These are phyloP conservation scores for Chaetodon auriga DNA, from an alignment of 2,113 vertebrate species.

Conservation along the genomic window DNA sequence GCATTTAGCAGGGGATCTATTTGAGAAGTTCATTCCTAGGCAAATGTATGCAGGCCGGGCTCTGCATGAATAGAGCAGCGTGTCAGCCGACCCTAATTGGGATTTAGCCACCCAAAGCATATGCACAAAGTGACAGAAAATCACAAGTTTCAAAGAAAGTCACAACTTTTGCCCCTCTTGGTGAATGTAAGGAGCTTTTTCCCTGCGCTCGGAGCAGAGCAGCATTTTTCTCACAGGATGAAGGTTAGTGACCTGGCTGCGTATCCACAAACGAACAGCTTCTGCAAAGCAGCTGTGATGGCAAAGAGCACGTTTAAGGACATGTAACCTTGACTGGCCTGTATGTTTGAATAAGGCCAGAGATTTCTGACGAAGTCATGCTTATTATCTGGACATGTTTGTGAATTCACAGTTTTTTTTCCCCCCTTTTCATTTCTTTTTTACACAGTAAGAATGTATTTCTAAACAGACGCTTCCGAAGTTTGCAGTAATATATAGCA, in stretches of 20 bases:
- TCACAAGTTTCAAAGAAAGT: constrained; percentile 93
- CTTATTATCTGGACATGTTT: constrained; percentile 33
- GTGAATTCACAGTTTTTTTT: background rate
- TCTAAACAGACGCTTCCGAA: background rate
- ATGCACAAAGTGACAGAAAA: constrained; percentile 96
- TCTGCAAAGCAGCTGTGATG: constrained; percentile 58
- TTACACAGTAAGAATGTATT: background rate
- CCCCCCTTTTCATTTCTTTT: background rate
- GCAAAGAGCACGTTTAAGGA: constrained; percentile 74
- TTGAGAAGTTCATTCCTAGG: constrained; percentile 99
- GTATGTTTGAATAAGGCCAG: background rate
- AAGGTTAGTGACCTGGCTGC: constrained; percentile 75
- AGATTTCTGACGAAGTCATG: constrained; percentile 21
- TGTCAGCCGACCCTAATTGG: constrained; percentile 99
- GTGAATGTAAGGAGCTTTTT: constrained; percentile 60
- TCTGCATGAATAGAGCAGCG: constrained; percentile 95
- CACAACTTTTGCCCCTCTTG: constrained; percentile 90
- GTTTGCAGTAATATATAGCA: background rate
- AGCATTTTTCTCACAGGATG: constrained; percentile 52
- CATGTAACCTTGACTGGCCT: constrained; percentile 61
- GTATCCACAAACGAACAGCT: constrained; percentile 50
- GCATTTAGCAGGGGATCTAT: constrained; percentile 96
- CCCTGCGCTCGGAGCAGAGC: constrained; percentile 26
- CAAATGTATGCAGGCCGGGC: constrained; percentile 98
- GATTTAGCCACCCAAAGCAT: constrained; percentile 99